These are phyloP conservation scores for Aricia agestis DNA, from an alignment of 1,140 invertebrate genomes.

Conservation along the genomic window DNA sequence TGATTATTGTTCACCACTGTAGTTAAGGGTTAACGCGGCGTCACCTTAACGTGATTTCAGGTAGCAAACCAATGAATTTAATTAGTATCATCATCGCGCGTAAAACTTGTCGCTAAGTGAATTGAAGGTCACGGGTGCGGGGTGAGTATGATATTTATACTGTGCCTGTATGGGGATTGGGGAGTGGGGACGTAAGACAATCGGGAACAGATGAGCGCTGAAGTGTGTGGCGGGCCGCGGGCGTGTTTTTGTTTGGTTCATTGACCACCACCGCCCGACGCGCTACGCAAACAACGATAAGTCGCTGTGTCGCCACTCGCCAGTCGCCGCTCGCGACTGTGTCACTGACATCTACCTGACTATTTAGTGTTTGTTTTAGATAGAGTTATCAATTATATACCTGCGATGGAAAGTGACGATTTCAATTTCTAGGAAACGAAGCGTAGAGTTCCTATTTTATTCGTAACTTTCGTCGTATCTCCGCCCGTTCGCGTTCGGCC, in stretches of 20 bases:
- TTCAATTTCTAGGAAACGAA: no score
- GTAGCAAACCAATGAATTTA: no score
- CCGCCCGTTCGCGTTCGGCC: no score
- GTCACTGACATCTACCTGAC: slow-evolving; percentile 13
- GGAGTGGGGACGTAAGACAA: neutral
- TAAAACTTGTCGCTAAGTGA: no score
- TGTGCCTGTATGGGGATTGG: neutral
- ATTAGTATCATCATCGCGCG: no score
- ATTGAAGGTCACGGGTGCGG: neutral
- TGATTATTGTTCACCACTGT: no score
- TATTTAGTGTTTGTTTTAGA: slow-evolving; percentile 9
- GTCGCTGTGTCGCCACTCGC: slow-evolving; percentile 65
- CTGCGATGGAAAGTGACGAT: neutral
- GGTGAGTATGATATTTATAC: neutral
- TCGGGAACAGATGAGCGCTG: neutral
- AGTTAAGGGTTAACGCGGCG: no score
- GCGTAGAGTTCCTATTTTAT: no score
- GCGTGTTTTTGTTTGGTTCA: slow-evolving; percentile 71
- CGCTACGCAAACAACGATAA: slow-evolving; percentile 70
- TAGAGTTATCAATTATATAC: neutral
- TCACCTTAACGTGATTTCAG: no score
- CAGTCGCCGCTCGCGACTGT: slow-evolving; percentile 27
- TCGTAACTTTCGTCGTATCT: no score
- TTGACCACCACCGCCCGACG: slow-evolving; percentile 61
- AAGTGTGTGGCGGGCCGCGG: slow-evolving; percentile 8